A percentile compares a stretch with the other conserved stretches of the same genome.
phyloP scores from a whole-genome alignment of 2,888 invertebrate species.

The Lagria hirta region DNA sequence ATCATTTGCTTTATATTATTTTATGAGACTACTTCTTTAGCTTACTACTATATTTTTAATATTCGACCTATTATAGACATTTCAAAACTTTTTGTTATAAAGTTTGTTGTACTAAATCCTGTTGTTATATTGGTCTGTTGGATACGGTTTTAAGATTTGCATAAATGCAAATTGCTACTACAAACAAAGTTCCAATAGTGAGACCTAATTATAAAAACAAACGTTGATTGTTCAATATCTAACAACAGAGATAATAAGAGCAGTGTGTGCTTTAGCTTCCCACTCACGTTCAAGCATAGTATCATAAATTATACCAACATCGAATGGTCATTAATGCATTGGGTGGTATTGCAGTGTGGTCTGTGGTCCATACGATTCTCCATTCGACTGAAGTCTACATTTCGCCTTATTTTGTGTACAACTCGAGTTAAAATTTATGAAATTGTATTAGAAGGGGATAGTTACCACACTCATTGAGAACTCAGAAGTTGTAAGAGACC shows the following conservation, averaged over 20 bases:
- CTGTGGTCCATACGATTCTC: conserved; percentile 28
- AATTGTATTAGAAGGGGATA: conserved; percentile 10
- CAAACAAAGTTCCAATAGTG: too few relatives aligned
- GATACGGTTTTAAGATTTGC: too few relatives aligned
- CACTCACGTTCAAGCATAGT: conserved; percentile 45
- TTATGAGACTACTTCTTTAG: too few relatives aligned
- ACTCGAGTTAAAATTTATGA: conserved; percentile 15
- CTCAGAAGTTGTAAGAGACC: conserved; percentile 6
- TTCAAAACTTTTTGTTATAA: too few relatives aligned
- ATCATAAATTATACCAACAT: conserved; percentile 54
- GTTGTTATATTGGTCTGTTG: too few relatives aligned
- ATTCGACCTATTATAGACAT: too few relatives aligned
- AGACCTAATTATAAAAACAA: conserved; percentile 31
- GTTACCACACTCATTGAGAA: conserved; percentile 4
- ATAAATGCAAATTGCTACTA: too few relatives aligned
- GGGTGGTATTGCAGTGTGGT: conserved; percentile 48
- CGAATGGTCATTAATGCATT: conserved; percentile 54
- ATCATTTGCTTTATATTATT: too few relatives aligned
- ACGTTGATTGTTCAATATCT: conserved; percentile 42
- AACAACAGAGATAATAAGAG: conserved; percentile 51
- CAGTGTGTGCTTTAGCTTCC: conserved; percentile 44
- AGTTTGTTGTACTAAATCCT: too few relatives aligned
- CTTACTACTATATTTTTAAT: too few relatives aligned
- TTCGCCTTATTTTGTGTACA: conserved; percentile 16
- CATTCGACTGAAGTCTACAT: conserved; percentile 15